Evolutionary conservation across 2,888 invertebrate species (phyloP), one percentile per base, ranked within the genome.

Genomic region (Mesochorus sp.): DNA sequence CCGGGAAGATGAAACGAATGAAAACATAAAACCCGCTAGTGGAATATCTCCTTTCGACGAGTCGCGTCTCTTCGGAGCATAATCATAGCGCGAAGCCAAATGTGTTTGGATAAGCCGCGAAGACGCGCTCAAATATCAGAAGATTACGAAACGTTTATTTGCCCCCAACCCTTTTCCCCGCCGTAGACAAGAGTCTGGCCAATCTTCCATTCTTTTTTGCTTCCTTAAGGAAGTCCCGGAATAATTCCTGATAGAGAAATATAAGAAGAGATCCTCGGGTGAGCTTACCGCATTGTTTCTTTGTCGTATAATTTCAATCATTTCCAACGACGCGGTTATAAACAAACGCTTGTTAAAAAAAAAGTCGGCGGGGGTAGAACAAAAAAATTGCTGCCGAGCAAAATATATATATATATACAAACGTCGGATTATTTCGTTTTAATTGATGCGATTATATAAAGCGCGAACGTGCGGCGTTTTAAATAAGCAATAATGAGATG

Each of bases 61-160:
- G 21, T 51, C 71, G 42, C 42, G 21, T 24, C 51, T 39, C 24
- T 21, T 47, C n/a, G 57, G 37, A 57, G 37, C 57, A 71, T 62
- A 39, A 37, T 67, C 53, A 6, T 42, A 12, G 19, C 28, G 53
- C 14, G 37, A 42, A 53, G 71, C 71, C 71, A 62, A 71, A 71
- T 71, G 71, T 71, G 31, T 62, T 42, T 39, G 62, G 61, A 71
- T 71, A 71, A 71, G 53, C 28, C 62, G 37, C 71, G 31, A 71
- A 71, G 71, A 53, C 61, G 61, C 31, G 51, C 37, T 24, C 31
- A 62, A 51, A 61, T 62, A 71, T 71, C 61, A 53, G 42, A 42
- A 71, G 71, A 71, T 71, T 62, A 71, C 51, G 51, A 39, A 71
- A 53, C 71, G 71, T 53, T 71, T 71, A 71, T 62, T 71, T 53